Conservation (phyloP, 2,113 vertebrate species). For the Engystomops pustulosus region DNA sequence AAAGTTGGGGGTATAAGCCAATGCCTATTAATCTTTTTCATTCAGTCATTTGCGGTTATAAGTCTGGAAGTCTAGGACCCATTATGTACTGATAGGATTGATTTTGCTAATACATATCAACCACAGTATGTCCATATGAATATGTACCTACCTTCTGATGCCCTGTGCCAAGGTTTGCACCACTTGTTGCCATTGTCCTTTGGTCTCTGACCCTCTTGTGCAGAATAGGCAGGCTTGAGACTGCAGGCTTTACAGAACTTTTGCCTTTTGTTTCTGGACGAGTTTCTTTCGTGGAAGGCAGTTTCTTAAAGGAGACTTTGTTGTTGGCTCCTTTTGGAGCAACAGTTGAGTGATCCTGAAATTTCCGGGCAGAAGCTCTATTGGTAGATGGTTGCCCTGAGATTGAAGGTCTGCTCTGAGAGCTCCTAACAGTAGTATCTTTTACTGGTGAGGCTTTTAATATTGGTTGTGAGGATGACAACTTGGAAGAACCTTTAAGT, state of each 20-base stretch:
- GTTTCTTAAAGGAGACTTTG: slow-evolving; percentile 35
- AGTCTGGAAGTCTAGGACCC: background rate
- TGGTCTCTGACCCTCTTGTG: slow-evolving; percentile 49
- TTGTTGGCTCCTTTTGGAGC: slow-evolving; percentile 4
- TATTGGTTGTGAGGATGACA: background rate
- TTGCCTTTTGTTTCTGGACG: slow-evolving; percentile 22
- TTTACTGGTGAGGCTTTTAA: background rate
- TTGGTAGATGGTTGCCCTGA: slow-evolving; percentile 27
- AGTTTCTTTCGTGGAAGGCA: slow-evolving; percentile 28
- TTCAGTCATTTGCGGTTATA: background rate
- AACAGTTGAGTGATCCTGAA: slow-evolving; percentile 32
- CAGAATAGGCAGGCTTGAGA: slow-evolving; percentile 51
- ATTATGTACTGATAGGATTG: background rate
- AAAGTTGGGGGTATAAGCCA: slow-evolving; percentile 17
- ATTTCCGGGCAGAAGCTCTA: slow-evolving; percentile 23
- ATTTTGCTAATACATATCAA: background rate
- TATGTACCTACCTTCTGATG: slow-evolving; percentile 42
- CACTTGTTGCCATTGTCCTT: background rate
- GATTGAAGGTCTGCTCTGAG: slow-evolving; percentile 15
- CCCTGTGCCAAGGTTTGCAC: slow-evolving; percentile 6
- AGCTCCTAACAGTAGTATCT: background rate
- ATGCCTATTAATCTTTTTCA: background rate
- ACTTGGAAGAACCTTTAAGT: background rate
- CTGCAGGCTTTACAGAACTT: slow-evolving; percentile 22
- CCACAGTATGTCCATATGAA: background rate